phyloP scores from a whole-genome alignment of 2,888 invertebrate genomes.

The Mythimna albipuncta region DNA sequence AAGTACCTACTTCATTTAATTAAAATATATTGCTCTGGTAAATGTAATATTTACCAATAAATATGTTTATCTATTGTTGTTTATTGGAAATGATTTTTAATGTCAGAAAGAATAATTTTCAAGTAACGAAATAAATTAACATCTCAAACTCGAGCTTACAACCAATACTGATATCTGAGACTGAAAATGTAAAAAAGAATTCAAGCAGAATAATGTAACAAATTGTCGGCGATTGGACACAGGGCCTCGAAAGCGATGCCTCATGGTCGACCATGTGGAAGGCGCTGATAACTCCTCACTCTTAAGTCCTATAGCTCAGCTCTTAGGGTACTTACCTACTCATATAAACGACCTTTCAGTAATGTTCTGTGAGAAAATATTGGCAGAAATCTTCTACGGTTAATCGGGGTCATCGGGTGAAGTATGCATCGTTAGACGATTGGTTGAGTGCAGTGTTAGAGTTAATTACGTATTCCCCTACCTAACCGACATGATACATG shows the following conservation, averaged over 20 bases:
- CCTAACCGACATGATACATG: too few species aligned
- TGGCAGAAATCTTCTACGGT: slow-evolving; percentile 43
- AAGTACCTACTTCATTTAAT: too few species aligned
- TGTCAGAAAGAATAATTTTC: too few species aligned
- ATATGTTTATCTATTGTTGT: too few species aligned
- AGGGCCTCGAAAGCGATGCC: slow-evolving; percentile 52
- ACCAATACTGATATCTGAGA: slow-evolving; percentile 36
- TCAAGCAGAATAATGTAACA: slow-evolving; percentile 62
- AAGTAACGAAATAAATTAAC: slow-evolving; percentile 1
- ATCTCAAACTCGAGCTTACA: neutral
- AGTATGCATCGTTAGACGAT: slow-evolving; percentile 12
- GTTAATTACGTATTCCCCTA: neutral
- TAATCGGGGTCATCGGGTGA: slow-evolving; percentile 47
- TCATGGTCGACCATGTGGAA: slow-evolving; percentile 61
- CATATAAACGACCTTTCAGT: slow-evolving; percentile 50
- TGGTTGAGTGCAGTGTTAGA: neutral
- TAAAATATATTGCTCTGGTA: too few species aligned
- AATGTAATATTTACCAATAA: too few species aligned
- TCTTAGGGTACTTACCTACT: slow-evolving; percentile 36
- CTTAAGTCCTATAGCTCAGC: slow-evolving; percentile 41
- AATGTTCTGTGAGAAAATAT: slow-evolving; percentile 65
- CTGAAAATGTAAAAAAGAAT: slow-evolving; percentile 52
- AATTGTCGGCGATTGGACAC: slow-evolving; percentile 60
- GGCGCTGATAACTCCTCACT: slow-evolving; percentile 63
- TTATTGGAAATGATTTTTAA: too few species aligned